These are phyloP conservation scores for Pardalotus punctatus DNA, from an alignment of 2,113 vertebrate genomes.

Conservation along the genomic window DNA sequence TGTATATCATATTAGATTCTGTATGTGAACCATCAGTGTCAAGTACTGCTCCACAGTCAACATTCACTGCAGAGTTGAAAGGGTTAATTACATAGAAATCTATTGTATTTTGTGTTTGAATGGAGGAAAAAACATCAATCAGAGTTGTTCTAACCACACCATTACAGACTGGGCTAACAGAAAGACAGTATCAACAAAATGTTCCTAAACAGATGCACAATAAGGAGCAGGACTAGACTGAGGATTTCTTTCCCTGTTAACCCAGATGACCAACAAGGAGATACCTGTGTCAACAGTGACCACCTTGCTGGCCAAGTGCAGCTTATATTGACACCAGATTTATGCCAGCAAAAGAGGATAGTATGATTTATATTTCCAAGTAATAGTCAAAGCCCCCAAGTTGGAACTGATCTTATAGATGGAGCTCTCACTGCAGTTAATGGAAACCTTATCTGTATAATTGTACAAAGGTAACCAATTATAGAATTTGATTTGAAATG, in stretches of 20 bases:
- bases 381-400: not conserved
- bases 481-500: not conserved
- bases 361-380: not conserved
- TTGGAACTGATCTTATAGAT: not conserved
- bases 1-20: not conserved
- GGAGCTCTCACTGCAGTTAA: not conserved
- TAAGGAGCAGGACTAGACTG: not conserved
- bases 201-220: not conserved
- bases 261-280: not conserved
- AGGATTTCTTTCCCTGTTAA: not conserved
- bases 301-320: not conserved
- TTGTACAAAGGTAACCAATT: not conserved
- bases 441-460: not conserved
- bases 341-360: not conserved
- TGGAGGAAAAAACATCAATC: not conserved
- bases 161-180: not conserved
- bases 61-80: not conserved
- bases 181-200: not conserved
- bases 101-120: not conserved
- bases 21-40: not conserved
- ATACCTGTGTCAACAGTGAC: not conserved
- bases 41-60: not conserved
- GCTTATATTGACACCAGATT: not conserved
- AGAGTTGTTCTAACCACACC: not conserved
- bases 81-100: not conserved